Percentiles rank a stretch among this genome's conserved stretches.
These are phyloP conservation scores for Stichopus horrens DNA, from an alignment of 53 echinoderm and acorn worm genomes.

Conservation along the genomic window DNA sequence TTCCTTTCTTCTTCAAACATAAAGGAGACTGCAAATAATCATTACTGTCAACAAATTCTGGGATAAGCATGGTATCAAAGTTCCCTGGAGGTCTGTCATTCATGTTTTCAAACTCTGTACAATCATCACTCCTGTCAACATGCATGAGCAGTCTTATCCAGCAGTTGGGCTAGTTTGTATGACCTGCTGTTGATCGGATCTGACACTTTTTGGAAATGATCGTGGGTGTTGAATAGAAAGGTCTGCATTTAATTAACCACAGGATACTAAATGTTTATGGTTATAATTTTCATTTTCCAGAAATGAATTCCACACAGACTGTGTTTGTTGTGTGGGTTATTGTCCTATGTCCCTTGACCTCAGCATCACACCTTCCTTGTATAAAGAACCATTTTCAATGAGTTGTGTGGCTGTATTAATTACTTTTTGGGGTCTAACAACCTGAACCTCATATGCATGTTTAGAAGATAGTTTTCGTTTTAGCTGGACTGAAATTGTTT, in stretches of 20 bases:
- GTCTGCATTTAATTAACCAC: too few relatives aligned
- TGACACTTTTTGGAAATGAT: background rate
- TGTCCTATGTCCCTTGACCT: background rate
- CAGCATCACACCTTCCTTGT: conserved; percentile 32
- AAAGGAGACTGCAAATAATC: too few relatives aligned
- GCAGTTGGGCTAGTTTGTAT: too few relatives aligned
- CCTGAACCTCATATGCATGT: background rate
- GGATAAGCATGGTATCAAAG: too few relatives aligned
- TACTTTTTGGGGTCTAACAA: conserved; percentile 52
- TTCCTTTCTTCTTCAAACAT: background rate
- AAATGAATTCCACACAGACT: background rate
- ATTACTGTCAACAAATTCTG: too few relatives aligned
- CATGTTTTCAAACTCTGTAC: too few relatives aligned
- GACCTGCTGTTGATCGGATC: background rate
- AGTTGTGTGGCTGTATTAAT: conserved; percentile 39
- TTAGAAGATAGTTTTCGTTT: conserved; percentile 20
- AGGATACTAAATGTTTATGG: background rate
- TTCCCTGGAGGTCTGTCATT: too few relatives aligned
- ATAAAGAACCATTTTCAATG: conserved; percentile 27
- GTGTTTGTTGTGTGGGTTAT: background rate
- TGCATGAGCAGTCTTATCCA: too few relatives aligned
- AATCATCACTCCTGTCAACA: too few relatives aligned
- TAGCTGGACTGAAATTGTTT: conserved; percentile 55
- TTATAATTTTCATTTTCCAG: conserved; percentile 2
- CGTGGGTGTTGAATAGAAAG: too few relatives aligned